Conservation (phyloP, 2,888 invertebrate genomes). For the Rotaria socialis region DNA sequence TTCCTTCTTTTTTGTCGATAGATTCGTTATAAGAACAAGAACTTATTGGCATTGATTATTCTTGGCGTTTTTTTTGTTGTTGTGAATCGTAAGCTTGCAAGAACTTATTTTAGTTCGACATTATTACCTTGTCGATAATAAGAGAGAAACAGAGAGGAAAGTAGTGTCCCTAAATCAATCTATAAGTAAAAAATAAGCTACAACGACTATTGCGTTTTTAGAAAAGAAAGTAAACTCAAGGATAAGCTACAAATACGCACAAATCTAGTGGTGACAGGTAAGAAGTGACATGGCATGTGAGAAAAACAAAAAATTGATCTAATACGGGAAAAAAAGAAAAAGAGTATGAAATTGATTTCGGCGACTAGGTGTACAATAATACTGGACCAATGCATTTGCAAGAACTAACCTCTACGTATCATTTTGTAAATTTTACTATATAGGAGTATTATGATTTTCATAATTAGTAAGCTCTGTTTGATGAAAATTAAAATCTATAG, state of each 20-base stretch:
- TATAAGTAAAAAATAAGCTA: not conserved
- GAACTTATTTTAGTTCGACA: not conserved
- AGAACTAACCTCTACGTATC: no score
- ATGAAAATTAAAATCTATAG: no score
- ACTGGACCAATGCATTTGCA: not conserved
- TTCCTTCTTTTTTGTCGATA: not conserved
- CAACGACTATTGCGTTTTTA: not conserved
- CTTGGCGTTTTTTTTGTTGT: not conserved
- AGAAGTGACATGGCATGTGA: not conserved
- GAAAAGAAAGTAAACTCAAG: not conserved
- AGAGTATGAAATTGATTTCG: not conserved
- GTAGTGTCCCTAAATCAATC: not conserved
- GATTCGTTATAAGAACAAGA: not conserved
- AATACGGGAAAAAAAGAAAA: not conserved
- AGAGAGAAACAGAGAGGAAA: not conserved
- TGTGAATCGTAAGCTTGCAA: not conserved
- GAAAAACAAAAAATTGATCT: not conserved
- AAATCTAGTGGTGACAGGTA: not conserved
- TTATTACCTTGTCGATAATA: not conserved
- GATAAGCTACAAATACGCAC: not conserved
- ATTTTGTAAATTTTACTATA: no score
- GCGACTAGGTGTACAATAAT: not conserved
- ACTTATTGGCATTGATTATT: not conserved
- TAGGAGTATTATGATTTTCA: no score
- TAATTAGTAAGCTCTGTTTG: no score